These are phyloP conservation scores for Ophioninae sp. DNA, from an alignment of 2,888 invertebrate genomes.

Conservation along the genomic window DNA sequence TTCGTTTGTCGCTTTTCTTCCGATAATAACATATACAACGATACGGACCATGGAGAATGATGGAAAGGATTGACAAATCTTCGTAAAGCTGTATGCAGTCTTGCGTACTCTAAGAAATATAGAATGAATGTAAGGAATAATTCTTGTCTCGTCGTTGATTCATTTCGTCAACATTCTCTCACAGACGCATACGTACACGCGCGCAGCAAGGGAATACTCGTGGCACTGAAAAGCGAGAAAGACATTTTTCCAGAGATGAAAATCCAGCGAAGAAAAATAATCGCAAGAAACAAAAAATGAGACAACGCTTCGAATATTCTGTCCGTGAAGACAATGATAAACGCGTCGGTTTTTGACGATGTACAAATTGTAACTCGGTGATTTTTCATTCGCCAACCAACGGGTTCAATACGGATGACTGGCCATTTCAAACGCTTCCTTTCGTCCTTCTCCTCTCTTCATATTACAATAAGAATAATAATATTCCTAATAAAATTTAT, in stretches of 20 bases:
- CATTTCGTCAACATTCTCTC: slow-evolving; percentile 42
- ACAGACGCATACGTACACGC: neutral
- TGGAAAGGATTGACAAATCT: slow-evolving; percentile 68
- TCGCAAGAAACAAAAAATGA: slow-evolving; percentile 57
- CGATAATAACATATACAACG: slow-evolving; percentile 65
- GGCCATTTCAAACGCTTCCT: slow-evolving; percentile 39
- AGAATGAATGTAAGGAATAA: slow-evolving; percentile 53
- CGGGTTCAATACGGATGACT: slow-evolving; percentile 43
- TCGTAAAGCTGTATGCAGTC: slow-evolving; percentile 75
- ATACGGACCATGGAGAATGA: slow-evolving; percentile 64
- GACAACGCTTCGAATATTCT: slow-evolving; percentile 54
- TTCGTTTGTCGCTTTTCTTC: slow-evolving; percentile 18
- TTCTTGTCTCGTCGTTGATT: slow-evolving; percentile 21
- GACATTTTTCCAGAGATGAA: slow-evolving; percentile 23
- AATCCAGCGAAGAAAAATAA: slow-evolving; percentile 34
- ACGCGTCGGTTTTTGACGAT: slow-evolving; percentile 69
- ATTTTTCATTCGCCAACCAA: slow-evolving; percentile 32
- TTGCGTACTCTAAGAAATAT: slow-evolving; percentile 69
- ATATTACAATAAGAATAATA: slow-evolving; percentile 65
- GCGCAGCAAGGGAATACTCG: slow-evolving; percentile 48
- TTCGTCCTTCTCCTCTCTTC: slow-evolving; percentile 31
- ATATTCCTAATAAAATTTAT: slow-evolving; percentile 68
- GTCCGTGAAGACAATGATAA: slow-evolving; percentile 63
- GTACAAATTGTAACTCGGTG: slow-evolving; percentile 66
- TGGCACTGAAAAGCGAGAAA: slow-evolving; percentile 42